Evolutionary conservation across 2,113 vertebrate genomes (phyloP), one percentile per base, ranked within the genome.

Genomic region (Meleagris gallopavo): DNA sequence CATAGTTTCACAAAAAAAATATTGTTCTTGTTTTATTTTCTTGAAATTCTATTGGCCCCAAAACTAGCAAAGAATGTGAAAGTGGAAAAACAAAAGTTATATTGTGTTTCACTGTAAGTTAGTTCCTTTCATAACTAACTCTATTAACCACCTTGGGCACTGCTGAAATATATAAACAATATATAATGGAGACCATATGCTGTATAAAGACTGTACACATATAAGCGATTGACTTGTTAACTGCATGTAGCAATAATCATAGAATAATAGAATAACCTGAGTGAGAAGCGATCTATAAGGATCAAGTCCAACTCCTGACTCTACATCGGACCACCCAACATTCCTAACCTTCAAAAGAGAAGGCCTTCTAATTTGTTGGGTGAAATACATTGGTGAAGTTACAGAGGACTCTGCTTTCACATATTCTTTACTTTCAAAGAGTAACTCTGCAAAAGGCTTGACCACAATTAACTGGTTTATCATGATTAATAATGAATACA

Each of bases 181-280:
- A 18, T 34, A 83, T 38, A 85, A 45, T 34, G 27, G 52, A 61
- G 41, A 64, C 15, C 13, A 36, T 41, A 69, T 24, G 38, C 17
- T 75, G 8, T 54, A 61, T 79, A 89, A 96, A 89, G 50, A 46
- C 85, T 64, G 54, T 24, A 25, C 0, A 1, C 13, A 71, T 36
- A 48, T 14, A 79, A 79, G 71, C 86, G 75, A 69, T 38, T 87
- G 67, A 66, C 66, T 84, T 81, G 66, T 93, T 83, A 90, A 83
- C 75, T 65, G 46, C 34, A 25, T 55, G 41, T 71, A 71, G 40
- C 75, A 36, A 55, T 73, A 29, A 17, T 54, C 15, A 54, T 30
- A 29, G 52, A 54, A 27, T 25, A 52, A 25, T 52, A 14, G 50
- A 52, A 54, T 54, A 54, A 54, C 52, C 27, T 54, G 9, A 30